Evolutionary conservation across 2,113 vertebrate genomes (phyloP), one percentile per base, ranked within the genome.

Genomic region (Phrynocephalus versicolor): DNA sequence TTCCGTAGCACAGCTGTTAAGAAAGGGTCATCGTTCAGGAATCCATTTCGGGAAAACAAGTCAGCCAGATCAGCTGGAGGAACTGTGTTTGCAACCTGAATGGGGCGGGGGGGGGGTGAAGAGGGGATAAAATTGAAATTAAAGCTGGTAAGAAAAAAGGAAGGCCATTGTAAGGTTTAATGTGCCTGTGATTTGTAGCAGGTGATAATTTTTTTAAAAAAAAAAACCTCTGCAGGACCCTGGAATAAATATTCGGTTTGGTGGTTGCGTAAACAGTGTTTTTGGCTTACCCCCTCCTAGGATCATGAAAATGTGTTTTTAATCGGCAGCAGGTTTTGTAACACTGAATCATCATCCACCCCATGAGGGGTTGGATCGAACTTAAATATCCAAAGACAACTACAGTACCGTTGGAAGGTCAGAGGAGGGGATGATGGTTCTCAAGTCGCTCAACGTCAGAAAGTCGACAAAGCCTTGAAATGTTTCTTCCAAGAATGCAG

Each of bases 1-100:
- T 8, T 39, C 18, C 39, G 55, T 58, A 88, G 45, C 15, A 81
- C 8, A 72, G 23, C 8, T 0, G 77, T 86, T 84, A 88, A 75
- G 74, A 84, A 58, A 35, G 51, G 25, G 18, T 81, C 33, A 10
- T 81, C 37, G 5, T 88, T 71, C 58, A 77, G 67, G 78, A 84
- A 88, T 10, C 64, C 65, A 3, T 73, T 67, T 13, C 72, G 67
- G 58, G 81, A 75, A 45, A 88, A n/a, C n/a, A 86, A 25, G 41
- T 84, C 77, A n/a, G 78, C 84, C 18, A 81, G 37, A 12, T 10
- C 84, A 10, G 35, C 74, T 25, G 89, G 77, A 23, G 45, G 33
- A n/a, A 78, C 27, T 8, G 81, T 86, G 33, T 84, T 88, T 57
- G 76, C 72, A 37, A 81, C 80, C 89, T 90, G 81, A 9, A 69